Conservation (phyloP, 1,140 invertebrate species). For the Aphelenchoides besseyi region DNA sequence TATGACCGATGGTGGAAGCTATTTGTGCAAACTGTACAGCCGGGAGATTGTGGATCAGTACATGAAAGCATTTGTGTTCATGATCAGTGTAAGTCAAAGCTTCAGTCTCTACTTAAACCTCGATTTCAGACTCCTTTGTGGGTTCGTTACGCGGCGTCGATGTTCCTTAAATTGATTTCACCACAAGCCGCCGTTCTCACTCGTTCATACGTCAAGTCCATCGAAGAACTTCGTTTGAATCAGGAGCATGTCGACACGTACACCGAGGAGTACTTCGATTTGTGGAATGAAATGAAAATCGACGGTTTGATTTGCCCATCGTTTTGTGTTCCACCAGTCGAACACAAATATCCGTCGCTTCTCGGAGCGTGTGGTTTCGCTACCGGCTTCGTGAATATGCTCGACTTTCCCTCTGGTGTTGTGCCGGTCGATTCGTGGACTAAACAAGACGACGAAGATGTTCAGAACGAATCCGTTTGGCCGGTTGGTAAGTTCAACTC, state of each 20-base stretch:
- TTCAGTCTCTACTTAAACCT: neutral
- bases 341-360: slow-evolving; percentile 41
- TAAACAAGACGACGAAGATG: slow-evolving; percentile 32
- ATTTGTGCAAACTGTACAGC: slow-evolving; percentile 43
- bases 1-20: slow-evolving; percentile 54
- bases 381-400: slow-evolving; percentile 51
- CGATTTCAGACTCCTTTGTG: slow-evolving; percentile 45
- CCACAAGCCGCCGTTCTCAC: slow-evolving; percentile 36
- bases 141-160: slow-evolving; percentile 35
- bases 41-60: slow-evolving; percentile 53
- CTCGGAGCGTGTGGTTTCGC: slow-evolving; percentile 43
- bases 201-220: slow-evolving; percentile 24
- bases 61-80: slow-evolving; percentile 46
- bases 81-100: slow-evolving; percentile 39
- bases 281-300: slow-evolving; percentile 48
- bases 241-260: slow-evolving; percentile 35
- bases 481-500: slow-evolving; percentile 34
- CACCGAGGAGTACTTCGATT: slow-evolving; percentile 35
- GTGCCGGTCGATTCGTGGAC: slow-evolving; percentile 35
- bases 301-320: slow-evolving; percentile 57
- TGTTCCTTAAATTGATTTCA: slow-evolving; percentile 31
- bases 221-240: slow-evolving; percentile 29
- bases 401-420: slow-evolving; percentile 46
- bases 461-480: slow-evolving; percentile 41
- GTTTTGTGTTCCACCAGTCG: slow-evolving; percentile 52